Conservation (phyloP, 2,113 vertebrate species). For the Gambusia affinis region DNA sequence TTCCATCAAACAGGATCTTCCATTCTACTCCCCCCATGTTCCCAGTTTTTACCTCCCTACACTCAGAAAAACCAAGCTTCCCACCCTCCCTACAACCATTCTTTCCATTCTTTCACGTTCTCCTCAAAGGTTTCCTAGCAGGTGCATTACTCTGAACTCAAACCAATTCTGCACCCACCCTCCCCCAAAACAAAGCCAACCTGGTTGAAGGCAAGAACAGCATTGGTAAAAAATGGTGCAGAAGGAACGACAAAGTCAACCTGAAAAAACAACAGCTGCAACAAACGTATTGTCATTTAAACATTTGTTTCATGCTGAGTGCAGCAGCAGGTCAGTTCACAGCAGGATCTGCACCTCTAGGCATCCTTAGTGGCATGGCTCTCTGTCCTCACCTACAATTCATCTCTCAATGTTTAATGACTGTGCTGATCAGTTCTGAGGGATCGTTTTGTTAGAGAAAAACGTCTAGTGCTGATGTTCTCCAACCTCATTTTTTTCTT, state of each 20-base stretch:
- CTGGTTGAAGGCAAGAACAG: constrained; percentile 46
- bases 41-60: constrained; percentile 28
- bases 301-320: constrained; percentile 73
- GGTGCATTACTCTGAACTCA: constrained; percentile 67
- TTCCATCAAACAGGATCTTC: constrained; percentile 58
- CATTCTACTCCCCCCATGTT: constrained; percentile 56
- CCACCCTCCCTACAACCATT: constrained; percentile 29
- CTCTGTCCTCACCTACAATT: constrained; percentile 9
- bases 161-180: constrained; percentile 1
- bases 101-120: constrained; percentile 46
- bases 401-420: neutral
- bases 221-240: constrained; percentile 42
- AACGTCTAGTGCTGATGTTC: neutral
- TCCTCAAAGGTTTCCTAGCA: constrained; percentile 60
- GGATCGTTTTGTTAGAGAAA: too few relatives aligned
- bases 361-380: neutral
- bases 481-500: neutral
- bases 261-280: constrained; percentile 83
- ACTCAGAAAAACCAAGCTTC: constrained; percentile 33
- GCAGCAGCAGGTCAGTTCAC: constrained; percentile 61
- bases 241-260: constrained; percentile 59
- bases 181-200: constrained; percentile 20
- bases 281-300: constrained; percentile 64
- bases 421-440: neutral
- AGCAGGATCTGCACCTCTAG: constrained; percentile 29